Evolutionary conservation across 2,888 invertebrate genomes (phyloP).

Genomic region (Margaritifera margaritifera): DNA sequence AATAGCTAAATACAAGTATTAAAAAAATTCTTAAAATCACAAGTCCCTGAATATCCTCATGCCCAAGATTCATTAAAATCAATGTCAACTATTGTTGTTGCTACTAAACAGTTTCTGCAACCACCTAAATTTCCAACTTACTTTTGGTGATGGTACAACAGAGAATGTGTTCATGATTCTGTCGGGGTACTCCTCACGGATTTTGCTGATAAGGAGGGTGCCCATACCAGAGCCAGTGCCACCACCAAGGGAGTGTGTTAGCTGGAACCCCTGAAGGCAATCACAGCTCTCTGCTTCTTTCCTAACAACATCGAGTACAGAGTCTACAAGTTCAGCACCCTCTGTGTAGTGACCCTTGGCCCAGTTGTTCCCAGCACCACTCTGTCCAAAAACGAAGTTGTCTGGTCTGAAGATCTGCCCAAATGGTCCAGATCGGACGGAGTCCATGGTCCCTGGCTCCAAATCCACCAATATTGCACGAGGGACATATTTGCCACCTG

Average conservation of each 20-base stretch:
- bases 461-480: conserved; percentile 93
- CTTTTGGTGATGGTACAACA: conserved; percentile 88
- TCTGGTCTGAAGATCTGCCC: conserved; percentile 84
- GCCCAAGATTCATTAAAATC: too few relatives aligned
- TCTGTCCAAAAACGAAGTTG: conserved; percentile 87
- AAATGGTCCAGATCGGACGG: conserved; percentile 92
- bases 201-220: conserved; percentile 58
- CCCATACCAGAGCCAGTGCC: conserved; percentile 62
- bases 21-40: too few relatives aligned
- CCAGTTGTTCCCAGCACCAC: conserved; percentile 82
- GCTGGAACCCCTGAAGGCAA: conserved; percentile 58
- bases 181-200: conserved; percentile 61
- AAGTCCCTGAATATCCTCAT: too few relatives aligned
- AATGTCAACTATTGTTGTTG: too few relatives aligned
- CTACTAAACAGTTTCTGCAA: too few relatives aligned
- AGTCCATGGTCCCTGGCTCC: conserved; percentile 97
- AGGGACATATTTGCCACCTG: conserved; percentile 89
- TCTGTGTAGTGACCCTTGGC: conserved; percentile 94
- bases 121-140: too few relatives aligned
- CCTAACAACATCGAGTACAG: conserved; percentile 62
- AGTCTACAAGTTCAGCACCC: conserved; percentile 78
- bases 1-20: too few relatives aligned
- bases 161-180: conserved; percentile 92
- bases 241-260: conserved; percentile 58
- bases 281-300: conserved; percentile 64